Evolutionary conservation across 1,140 invertebrate genomes (phyloP).

Genomic region (Chironomus striatipennis): DNA sequence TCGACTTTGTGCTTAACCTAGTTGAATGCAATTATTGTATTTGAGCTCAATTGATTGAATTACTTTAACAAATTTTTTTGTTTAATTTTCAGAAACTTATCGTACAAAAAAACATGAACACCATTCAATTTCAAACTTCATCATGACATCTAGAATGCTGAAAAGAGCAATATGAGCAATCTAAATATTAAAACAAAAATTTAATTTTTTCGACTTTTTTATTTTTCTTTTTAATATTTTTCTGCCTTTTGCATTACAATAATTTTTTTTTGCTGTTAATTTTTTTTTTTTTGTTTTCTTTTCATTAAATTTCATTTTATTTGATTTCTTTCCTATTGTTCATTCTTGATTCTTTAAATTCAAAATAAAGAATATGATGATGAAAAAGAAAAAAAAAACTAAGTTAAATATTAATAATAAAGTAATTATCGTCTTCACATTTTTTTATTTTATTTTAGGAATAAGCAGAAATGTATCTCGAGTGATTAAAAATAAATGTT

Average conservation of each 20-base stretch:
- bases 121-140: background rate
- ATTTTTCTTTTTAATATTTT: background rate
- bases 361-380: constrained; percentile 8
- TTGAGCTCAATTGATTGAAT: too few species aligned
- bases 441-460: too few species aligned
- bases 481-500: too few species aligned
- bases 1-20: too few species aligned
- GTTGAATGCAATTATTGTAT: too few species aligned
- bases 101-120: too few species aligned
- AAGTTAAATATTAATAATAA: background rate
- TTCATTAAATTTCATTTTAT: background rate
- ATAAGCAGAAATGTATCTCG: too few species aligned
- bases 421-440: background rate
- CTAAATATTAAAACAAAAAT: background rate
- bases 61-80: too few species aligned
- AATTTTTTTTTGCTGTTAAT: constrained; percentile 9
- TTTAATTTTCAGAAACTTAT: background rate
- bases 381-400: background rate
- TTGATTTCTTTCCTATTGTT: background rate
- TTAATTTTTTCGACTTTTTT: constrained; percentile 15
- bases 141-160: background rate
- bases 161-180: background rate
- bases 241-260: constrained; percentile 12
- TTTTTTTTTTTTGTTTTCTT: background rate
- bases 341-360: background rate